Evolutionary conservation across 2,797 vertebrate genomes (phyloP).

Genomic region (Odontamblyopus lacepedii): DNA sequence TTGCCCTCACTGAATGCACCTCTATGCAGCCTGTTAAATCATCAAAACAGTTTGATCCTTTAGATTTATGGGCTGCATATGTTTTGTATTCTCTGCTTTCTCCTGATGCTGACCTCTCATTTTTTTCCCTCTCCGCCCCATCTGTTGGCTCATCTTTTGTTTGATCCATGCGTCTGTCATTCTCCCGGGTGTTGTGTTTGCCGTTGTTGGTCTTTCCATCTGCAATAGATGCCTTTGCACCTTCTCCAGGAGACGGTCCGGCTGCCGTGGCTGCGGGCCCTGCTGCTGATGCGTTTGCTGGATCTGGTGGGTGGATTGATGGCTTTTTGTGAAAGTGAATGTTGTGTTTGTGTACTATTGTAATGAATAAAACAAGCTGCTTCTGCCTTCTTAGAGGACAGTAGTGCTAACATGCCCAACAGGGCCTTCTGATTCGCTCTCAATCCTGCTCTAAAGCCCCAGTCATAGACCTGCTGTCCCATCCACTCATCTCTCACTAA

Average conservation of each 20-base stretch:
- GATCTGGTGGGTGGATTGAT: constrained; percentile 94
- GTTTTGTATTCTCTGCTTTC: constrained; percentile 73
- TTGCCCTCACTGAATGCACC: constrained; percentile 64
- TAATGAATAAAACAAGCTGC: constrained; percentile 37
- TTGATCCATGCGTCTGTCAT: constrained; percentile 55
- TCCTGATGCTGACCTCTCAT: constrained; percentile 71
- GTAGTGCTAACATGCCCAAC: constrained; percentile 44
- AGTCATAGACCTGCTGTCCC: constrained; percentile 54
- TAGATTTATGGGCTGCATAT: constrained; percentile 65
- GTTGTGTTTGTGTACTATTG: constrained; percentile 12
- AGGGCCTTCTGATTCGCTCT: constrained; percentile 57
- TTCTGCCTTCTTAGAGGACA: constrained; percentile 58
- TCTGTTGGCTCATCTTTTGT: constrained; percentile 62
- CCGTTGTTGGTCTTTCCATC: constrained; percentile 61
- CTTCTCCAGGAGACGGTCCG: constrained; percentile 95
- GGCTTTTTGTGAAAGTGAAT: constrained; percentile 34
- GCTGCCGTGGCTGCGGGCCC: constrained; percentile 88
- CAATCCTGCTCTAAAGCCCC: constrained; percentile 53
- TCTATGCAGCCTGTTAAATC: constrained; percentile 68
- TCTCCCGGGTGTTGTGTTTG: constrained; percentile 52
- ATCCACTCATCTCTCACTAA: constrained; percentile 35
- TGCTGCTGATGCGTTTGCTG: constrained; percentile 95
- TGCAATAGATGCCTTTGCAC: constrained; percentile 95
- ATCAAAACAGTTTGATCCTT: constrained; percentile 28
- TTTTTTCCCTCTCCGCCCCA: constrained; percentile 64